These are phyloP conservation scores for Meandrusa payeni DNA, from an alignment of 2,888 invertebrate species.

Conservation along the genomic window DNA sequence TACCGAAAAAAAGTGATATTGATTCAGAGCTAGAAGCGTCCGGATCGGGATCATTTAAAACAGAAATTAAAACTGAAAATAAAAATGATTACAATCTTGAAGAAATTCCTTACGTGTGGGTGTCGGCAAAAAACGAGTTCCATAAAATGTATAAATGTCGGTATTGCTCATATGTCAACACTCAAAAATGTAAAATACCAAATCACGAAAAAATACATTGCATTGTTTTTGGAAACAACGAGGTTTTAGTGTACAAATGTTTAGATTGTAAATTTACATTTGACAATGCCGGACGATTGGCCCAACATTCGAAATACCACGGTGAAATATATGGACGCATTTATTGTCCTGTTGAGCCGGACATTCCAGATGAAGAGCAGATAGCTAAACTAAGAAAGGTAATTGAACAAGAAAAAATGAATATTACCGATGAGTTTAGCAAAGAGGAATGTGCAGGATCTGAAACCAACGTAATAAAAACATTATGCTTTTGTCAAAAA, in stretches of 20 bases:
- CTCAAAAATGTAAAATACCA: constrained; percentile 88
- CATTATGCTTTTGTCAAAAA: constrained; percentile 88
- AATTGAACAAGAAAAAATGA: constrained; percentile 59
- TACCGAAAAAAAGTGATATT: constrained; percentile 63
- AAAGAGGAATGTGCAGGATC: constrained; percentile 44
- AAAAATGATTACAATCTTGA: constrained; percentile 57
- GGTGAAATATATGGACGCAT: constrained; percentile 86
- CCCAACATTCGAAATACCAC: constrained; percentile 88
- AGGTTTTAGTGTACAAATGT: constrained; percentile 82
- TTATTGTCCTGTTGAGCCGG: constrained; percentile 84
- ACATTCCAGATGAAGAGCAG: constrained; percentile 85
- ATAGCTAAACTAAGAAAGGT: constrained; percentile 68
- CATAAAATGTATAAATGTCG: constrained; percentile 92
- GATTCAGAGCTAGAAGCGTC: constrained; percentile 64
- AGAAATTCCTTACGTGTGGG: constrained; percentile 88
- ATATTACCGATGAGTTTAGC: constrained; percentile 39
- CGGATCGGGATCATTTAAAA: constrained; percentile 38
- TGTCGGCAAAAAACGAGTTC: constrained; percentile 85
- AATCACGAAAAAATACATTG: constrained; percentile 92
- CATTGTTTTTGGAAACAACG: constrained; percentile 70
- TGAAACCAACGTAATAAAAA: constrained; percentile 55
- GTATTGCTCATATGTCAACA: constrained; percentile 91
- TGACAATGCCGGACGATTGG: constrained; percentile 85
- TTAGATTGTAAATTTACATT: constrained; percentile 90
- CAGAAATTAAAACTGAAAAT: constrained; percentile 41